These are phyloP conservation scores for Siphlonurus alternatus DNA, from an alignment of 2,888 invertebrate species.

Conservation along the genomic window DNA sequence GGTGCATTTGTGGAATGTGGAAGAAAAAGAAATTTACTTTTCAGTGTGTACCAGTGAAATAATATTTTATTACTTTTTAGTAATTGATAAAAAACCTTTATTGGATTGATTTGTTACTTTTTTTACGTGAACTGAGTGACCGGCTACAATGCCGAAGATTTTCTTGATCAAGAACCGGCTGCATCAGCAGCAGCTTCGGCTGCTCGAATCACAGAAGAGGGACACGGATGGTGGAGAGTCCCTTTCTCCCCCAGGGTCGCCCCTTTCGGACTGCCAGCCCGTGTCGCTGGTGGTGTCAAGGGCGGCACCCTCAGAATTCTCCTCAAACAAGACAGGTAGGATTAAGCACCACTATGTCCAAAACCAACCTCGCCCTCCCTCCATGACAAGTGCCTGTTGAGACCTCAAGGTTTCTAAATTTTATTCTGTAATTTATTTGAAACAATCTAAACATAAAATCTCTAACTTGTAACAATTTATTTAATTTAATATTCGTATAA, in stretches of 20 bases:
- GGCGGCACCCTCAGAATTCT: constrained; percentile 14
- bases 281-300: constrained; percentile 33
- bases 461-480: too few relatives aligned
- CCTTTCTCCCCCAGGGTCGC: constrained; percentile 25
- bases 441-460: too few relatives aligned
- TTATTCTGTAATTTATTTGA: too few relatives aligned
- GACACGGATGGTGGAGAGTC: constrained; percentile 17
- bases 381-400: too few relatives aligned
- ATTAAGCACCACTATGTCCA: too few relatives aligned
- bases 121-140: background rate
- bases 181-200: constrained; percentile 75
- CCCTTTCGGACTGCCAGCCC: constrained; percentile 25
- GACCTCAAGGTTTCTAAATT: too few relatives aligned
- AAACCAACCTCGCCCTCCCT: too few relatives aligned
- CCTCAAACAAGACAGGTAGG: too few relatives aligned
- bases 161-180: constrained; percentile 80
- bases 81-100: background rate
- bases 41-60: background rate
- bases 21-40: background rate
- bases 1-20: background rate
- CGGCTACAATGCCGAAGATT: constrained; percentile 68
- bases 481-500: too few relatives aligned
- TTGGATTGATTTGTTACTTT: background rate
- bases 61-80: background rate
- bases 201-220: constrained; percentile 68